Conservation (phyloP, 2,797 vertebrate species). For the Fistularia commersonii region DNA sequence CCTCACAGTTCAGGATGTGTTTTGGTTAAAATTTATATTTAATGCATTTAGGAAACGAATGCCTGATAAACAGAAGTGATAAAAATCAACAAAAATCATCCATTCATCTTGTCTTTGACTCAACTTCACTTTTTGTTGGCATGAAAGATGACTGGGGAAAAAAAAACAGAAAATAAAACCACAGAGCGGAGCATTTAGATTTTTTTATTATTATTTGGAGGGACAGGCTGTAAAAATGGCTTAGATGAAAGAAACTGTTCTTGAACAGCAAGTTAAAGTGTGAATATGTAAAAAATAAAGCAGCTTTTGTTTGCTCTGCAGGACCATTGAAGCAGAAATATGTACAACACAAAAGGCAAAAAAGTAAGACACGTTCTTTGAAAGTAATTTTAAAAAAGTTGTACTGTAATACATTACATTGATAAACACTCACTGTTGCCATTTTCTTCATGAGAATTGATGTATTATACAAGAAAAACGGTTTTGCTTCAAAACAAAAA, state of each 20-base stretch:
- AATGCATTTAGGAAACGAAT: neutral
- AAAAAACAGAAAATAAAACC: slow-evolving; percentile 22
- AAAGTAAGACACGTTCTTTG: slow-evolving; percentile 78
- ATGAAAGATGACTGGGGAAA: neutral
- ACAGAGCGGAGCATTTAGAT: slow-evolving; percentile 63
- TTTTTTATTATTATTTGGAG: slow-evolving; percentile 87
- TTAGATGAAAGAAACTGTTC: slow-evolving; percentile 88
- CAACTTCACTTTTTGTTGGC: neutral
- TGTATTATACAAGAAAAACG: slow-evolving; percentile 79
- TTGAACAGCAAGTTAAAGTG: slow-evolving; percentile 82
- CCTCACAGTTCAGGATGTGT: too few relatives aligned
- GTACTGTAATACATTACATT: slow-evolving; percentile 86
- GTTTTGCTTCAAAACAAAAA: slow-evolving; percentile 68
- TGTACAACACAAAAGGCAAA: slow-evolving; percentile 91
- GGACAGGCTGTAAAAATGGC: slow-evolving; percentile 92
- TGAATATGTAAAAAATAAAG: slow-evolving; percentile 89
- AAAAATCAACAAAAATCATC: too few relatives aligned
- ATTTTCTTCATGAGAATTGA: slow-evolving; percentile 74
- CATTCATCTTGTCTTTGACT: too few relatives aligned
- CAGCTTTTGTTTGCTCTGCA: slow-evolving; percentile 81
- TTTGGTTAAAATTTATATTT: too few relatives aligned
- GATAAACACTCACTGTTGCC: slow-evolving; percentile 87
- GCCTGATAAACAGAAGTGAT: neutral
- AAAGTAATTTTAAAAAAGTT: slow-evolving; percentile 70
- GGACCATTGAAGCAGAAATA: slow-evolving; percentile 90